Evolutionary conservation across 2,113 vertebrate genomes (phyloP), one percentile per base, ranked within the genome.

Genomic region (Pelobates fuscus): DNA sequence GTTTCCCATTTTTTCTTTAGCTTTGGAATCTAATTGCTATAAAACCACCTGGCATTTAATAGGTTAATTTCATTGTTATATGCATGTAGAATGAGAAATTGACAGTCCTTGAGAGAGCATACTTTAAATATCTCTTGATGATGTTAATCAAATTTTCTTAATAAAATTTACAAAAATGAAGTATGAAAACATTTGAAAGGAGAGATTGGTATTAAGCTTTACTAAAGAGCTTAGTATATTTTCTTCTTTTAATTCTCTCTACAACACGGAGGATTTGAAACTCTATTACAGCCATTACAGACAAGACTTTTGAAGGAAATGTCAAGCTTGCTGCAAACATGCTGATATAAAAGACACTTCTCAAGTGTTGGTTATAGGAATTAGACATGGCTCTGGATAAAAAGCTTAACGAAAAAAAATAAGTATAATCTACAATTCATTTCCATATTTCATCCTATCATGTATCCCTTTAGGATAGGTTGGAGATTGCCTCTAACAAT

Each of bases 201-300:
- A 17, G 76, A 61, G 8, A 8, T 46, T 49, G 18, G 29, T 72
- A 81, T 74, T 23, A 0, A 37, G 37, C 79, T 78, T 80, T 65
- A 12, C 75, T 77, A 15, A 81, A 77, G 55, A 78, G 37, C 14
- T 82, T 59, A 24, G 25, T 29, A 68, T 73, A 71, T 58, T 20
- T 29, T 72, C 46, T 25, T 25, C 59, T 54, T 5, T 49, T 75
- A 67, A 78, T 44, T 77, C 64, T 58, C 30, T 69, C 60, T 37
- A 12, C 18, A 20, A 27, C 0, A 11, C 24, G 30, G 80, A 41
- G 26, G 54, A 29, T 65, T 63, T 79, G 59, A 20, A 55, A 78
- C 0, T 0, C 62, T 0, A 0, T 57, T 70, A 41, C 11, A 71
- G 18, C 63, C 64, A 54, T 68, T 29, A 21, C 32, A 55, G 11